Evolutionary conservation across 2,888 invertebrate species (phyloP), one percentile per base, ranked within the genome.

Genomic region (Bimastos eiseni): DNA sequence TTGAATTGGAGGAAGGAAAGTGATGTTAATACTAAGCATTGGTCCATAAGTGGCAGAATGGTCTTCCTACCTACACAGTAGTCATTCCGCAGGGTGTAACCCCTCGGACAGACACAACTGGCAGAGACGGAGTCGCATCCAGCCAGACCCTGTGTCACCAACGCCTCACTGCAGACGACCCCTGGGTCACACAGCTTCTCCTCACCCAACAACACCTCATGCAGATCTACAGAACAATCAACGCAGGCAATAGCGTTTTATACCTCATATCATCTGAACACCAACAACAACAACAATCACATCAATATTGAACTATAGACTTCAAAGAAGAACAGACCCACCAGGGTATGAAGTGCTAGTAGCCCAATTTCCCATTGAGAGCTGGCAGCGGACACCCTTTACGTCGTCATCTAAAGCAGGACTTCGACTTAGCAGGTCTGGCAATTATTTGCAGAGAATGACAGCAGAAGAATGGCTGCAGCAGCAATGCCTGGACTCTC

Each of bases 71-170:
- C 70, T 70, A 70, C 70, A 70, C 70, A 70, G 70, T n/a, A 70
- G 70, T 70, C 70, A n/a, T 70, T n/a, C 70, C n/a, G n/a, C 30
- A 70, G 86, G 37, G 86, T 37, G 86, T 86, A 86, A 34, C 86
- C 86, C 24, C 86, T 34, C 24, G 34, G 34, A 37, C 86, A 86
- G 37, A 86, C 37, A 24, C 86, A 86, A 8, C 21, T 86, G 0
- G 21, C 36, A 36, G 86, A 36, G 24, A 37, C 34, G 34, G 86
- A 34, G 37, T 86, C 86, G 17, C 86, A 86, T 33, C 86, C 86
- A 21, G 86, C 34, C 86, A 86, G 37, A 86, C 86, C 86, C 34
- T 86, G 86, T 86, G 21, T 36, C 21, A 86, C 37, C 86, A 86
- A 37, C 4, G 34, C 86, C 19, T 11, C 37, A 17, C 86, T 86